Conservation (phyloP, 2,113 vertebrate genomes). For the Dolichallabes microphthalmus region DNA sequence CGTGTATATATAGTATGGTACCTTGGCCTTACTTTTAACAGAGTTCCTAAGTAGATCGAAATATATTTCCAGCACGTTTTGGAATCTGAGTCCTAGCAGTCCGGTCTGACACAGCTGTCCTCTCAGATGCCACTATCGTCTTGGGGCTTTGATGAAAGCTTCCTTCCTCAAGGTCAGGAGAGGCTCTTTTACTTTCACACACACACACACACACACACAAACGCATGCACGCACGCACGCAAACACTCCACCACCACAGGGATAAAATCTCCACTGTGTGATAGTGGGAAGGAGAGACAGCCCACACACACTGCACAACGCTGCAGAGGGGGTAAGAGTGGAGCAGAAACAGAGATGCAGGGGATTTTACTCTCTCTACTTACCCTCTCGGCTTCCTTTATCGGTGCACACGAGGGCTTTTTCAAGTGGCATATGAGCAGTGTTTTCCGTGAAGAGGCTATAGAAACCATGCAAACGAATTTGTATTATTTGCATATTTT, state of each 20-base stretch:
- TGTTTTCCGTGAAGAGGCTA: not conserved
- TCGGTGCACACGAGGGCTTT: constrained; percentile 15
- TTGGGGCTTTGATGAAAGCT: constrained; percentile 57
- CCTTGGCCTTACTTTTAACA: constrained; percentile 27
- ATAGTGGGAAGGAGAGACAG: constrained; percentile 13
- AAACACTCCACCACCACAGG: not conserved
- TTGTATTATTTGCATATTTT: constrained; percentile 14
- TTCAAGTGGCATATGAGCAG: not conserved
- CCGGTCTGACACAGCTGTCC: constrained; percentile 36
- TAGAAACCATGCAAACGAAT: constrained; percentile 5
- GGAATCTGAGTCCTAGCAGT: constrained; percentile 11
- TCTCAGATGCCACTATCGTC: constrained; percentile 58
- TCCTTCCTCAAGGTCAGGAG: constrained; percentile 67
- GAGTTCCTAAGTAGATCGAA: not conserved
- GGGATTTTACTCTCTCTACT: not conserved
- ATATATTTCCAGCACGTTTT: constrained; percentile 24
- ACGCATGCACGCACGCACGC: not conserved
- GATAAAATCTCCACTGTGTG: constrained; percentile 40
- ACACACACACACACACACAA: not conserved
- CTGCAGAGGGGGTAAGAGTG: constrained; percentile 32
- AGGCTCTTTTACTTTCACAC: not conserved
- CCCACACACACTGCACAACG: constrained; percentile 29
- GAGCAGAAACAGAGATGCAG: constrained; percentile 9
- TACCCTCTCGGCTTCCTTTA: not conserved
- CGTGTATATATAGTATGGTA: not conserved